Evolutionary conservation across 2,888 invertebrate genomes (phyloP).

Genomic region (Cantharis nigra): DNA sequence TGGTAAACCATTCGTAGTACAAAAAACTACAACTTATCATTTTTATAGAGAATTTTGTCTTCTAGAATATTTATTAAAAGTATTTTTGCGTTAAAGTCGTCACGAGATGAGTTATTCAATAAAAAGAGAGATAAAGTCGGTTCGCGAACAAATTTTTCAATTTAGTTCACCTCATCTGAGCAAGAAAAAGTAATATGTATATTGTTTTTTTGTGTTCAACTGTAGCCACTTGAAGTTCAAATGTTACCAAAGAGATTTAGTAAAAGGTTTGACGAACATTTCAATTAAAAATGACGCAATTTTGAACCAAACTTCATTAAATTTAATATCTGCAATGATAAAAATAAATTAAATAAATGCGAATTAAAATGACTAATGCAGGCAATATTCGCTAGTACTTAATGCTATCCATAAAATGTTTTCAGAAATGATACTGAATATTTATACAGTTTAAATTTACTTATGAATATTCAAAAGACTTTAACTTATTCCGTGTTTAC

Average conservation of each 20-base stretch:
- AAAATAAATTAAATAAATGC: conserved; percentile 23
- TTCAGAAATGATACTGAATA: conserved; percentile 37
- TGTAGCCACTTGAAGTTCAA: neutral
- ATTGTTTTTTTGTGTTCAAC: neutral
- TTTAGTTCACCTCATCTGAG: neutral
- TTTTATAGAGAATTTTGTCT: neutral
- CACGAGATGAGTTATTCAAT: neutral
- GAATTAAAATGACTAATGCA: conserved; percentile 22
- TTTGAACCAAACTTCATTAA: conserved; percentile 11
- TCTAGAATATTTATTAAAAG: neutral
- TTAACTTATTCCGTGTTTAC: conserved; percentile 41
- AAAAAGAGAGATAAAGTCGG: neutral
- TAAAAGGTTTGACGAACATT: neutral
- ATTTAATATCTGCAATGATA: conserved; percentile 22
- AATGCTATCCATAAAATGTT: conserved; percentile 34
- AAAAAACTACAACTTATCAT: neutral
- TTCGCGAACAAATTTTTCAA: neutral
- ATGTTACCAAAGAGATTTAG: neutral
- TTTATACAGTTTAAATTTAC: conserved; percentile 40
- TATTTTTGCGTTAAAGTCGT: neutral
- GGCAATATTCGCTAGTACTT: conserved; percentile 19
- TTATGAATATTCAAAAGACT: conserved; percentile 42
- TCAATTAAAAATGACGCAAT: neutral
- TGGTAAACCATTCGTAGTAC: neutral
- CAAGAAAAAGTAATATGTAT: neutral